Evolutionary conservation across 1,140 invertebrate genomes (phyloP), one percentile per base, ranked within the genome.

Genomic region (Carposina sasakii): DNA sequence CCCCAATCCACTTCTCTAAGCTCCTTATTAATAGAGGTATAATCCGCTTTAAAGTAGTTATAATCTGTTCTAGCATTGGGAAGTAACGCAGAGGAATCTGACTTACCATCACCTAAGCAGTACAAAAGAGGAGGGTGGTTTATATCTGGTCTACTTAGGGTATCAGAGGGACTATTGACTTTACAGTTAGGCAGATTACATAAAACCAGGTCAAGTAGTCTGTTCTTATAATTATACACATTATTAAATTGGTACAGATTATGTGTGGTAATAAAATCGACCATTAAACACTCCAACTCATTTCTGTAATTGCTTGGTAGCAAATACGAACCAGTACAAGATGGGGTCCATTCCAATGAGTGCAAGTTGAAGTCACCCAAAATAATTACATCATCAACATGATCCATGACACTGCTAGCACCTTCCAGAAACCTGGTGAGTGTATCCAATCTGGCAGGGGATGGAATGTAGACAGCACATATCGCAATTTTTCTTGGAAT

Each of bases 321-420:
- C 6, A 39, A 19, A 3, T 3, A 19, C 6, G 6, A 8, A 39
- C 6, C 20, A 39, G 17, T 13, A 3, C 5, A 10, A n/a, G 36
- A 16, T 2, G n/a, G 12, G 12, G 8, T 24, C 50, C 50, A 52
- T 16, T 43, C 33, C 2, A 52, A 46, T 15, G 34, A 41, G 16
- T 26, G 28, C 19, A 42, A 23, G 19, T 52, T 45, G 17, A 52
- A 46, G 41, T 52, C 49, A 10, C 50, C 50, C 19, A 52, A 30
- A 33, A 52, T 41, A 9, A 52, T 37, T 8, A 47, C 20, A 26
- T 52, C 50, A 19, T 24, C 15, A 6, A 39, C 30, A 13, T 24
- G 24, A 41, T 43, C 15, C 8, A 37, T 3, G 19, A 52, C n/a
- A 40, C 20, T 17, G 19, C 16, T 19, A 6, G 19, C 12, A 26